A percentile compares a stretch with the other conserved stretches of the same genome.
phyloP scores from a whole-genome alignment of 2,888 invertebrate species.

The Drosophila pseudotakahashii region DNA sequence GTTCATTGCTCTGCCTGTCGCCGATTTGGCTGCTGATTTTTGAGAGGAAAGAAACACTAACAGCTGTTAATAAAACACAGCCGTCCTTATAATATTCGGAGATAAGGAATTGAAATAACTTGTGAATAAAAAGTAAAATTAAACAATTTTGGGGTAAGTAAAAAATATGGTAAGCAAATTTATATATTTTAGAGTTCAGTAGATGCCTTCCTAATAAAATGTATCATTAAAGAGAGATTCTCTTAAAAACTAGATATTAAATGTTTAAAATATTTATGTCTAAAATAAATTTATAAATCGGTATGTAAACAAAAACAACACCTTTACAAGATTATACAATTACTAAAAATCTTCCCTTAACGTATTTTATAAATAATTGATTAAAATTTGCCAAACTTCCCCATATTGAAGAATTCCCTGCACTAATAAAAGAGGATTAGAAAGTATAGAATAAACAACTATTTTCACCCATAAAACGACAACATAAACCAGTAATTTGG shows the following conservation, averaged over 20 bases:
- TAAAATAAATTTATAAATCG: too few relatives aligned
- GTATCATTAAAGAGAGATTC: too few relatives aligned
- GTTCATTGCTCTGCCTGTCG: slow-evolving; percentile 27
- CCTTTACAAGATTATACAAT: too few relatives aligned
- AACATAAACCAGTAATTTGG: slow-evolving; percentile 26
- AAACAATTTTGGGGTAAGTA: too few relatives aligned
- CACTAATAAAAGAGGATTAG: neutral
- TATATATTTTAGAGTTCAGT: too few relatives aligned
- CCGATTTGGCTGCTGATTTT: slow-evolving; percentile 17
- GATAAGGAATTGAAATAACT: neutral
- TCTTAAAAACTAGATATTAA: too few relatives aligned
- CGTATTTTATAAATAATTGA: neutral
- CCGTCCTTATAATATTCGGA: neutral
- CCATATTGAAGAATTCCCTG: too few relatives aligned
- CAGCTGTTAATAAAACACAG: slow-evolving; percentile 7
- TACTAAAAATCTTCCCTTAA: neutral
- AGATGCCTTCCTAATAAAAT: too few relatives aligned
- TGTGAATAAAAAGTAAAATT: too few relatives aligned
- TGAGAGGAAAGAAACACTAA: neutral
- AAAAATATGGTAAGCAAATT: too few relatives aligned
- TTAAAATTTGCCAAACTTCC: slow-evolving; percentile 3
- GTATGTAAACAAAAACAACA: too few relatives aligned
- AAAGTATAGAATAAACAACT: slow-evolving; percentile 2
- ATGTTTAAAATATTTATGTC: too few relatives aligned
- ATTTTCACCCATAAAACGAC: slow-evolving; percentile 1